These are phyloP conservation scores for Pheosia tremula DNA, from an alignment of 2,888 invertebrate genomes.

Conservation along the genomic window DNA sequence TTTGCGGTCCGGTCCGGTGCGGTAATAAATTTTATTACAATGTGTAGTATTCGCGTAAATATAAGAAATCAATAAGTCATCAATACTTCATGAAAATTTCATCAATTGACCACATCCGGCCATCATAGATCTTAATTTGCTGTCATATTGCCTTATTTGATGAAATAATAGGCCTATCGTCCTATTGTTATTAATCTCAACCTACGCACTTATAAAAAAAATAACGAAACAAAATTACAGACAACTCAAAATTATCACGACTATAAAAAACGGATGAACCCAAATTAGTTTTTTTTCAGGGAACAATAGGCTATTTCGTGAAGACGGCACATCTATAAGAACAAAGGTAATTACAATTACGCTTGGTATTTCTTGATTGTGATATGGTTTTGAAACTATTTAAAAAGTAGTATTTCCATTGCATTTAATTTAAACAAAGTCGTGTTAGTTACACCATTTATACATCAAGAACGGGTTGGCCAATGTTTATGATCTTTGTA, in stretches of 20 bases:
- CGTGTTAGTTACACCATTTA: too few species aligned
- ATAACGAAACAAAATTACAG: slow-evolving; percentile 22
- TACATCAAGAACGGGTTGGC: too few species aligned
- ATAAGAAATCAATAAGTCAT: neutral
- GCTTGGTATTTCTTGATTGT: slow-evolving; percentile 11
- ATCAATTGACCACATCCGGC: neutral
- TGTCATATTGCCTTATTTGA: slow-evolving; percentile 17
- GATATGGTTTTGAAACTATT: slow-evolving; percentile 1
- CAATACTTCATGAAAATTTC: neutral
- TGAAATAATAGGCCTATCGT: slow-evolving; percentile 4
- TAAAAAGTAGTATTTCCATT: slow-evolving; percentile 2
- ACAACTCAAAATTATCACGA: slow-evolving; percentile 30
- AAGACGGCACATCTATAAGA: slow-evolving; percentile 22
- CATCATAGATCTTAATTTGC: neutral
- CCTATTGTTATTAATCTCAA: slow-evolving; percentile 7
- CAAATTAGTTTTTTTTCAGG: slow-evolving; percentile 19
- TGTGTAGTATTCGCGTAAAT: too few species aligned
- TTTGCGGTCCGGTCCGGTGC: too few species aligned
- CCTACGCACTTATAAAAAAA: slow-evolving; percentile 34
- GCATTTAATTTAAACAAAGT: neutral
- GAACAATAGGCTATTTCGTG: slow-evolving; percentile 52
- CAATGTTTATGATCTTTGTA: too few species aligned
- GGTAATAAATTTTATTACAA: too few species aligned
- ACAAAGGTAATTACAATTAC: slow-evolving; percentile 30
- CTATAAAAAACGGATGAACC: slow-evolving; percentile 37